phyloP scores from a whole-genome alignment of 2,888 invertebrate species.

The Masnerella sp. region DNA sequence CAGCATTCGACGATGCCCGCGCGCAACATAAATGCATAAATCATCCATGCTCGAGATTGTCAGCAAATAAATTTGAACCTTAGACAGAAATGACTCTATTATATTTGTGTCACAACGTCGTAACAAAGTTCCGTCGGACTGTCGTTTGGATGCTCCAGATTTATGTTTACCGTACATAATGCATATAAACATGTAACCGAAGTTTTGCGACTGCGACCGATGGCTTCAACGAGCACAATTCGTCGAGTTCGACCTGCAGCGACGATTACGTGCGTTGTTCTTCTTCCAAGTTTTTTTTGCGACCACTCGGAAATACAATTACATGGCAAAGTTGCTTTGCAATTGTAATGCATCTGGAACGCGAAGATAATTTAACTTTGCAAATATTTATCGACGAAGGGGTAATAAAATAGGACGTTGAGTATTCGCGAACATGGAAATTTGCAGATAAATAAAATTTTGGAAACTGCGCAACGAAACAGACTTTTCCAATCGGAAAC shows the following conservation, averaged over 20 bases:
- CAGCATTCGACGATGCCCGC: constrained; percentile 10
- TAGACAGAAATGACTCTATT: constrained; percentile 42
- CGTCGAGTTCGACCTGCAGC: background rate
- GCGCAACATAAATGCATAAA: constrained; percentile 15
- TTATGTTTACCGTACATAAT: constrained; percentile 40
- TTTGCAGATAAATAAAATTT: too few species aligned
- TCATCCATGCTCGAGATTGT: constrained; percentile 21
- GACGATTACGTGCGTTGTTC: background rate
- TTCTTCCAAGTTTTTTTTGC: constrained; percentile 2
- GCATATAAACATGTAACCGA: constrained; percentile 29
- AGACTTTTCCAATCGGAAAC: too few species aligned
- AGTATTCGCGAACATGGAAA: too few species aligned
- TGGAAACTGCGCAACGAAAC: too few species aligned
- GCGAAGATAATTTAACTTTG: background rate
- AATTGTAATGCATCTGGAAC: constrained; percentile 8
- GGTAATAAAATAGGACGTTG: background rate
- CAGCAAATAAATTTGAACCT: constrained; percentile 44
- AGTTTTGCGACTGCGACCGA: constrained; percentile 16
- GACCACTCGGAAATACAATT: constrained; percentile 18
- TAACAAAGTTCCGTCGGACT: constrained; percentile 27
- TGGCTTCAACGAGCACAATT: background rate
- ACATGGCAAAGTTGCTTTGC: constrained; percentile 24
- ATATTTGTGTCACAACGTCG: constrained; percentile 36
- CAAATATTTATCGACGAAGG: background rate
- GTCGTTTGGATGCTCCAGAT: constrained; percentile 26